Evolutionary conservation across 2,113 vertebrate genomes (phyloP).

Genomic region (Miniopterus natalensis): DNA sequence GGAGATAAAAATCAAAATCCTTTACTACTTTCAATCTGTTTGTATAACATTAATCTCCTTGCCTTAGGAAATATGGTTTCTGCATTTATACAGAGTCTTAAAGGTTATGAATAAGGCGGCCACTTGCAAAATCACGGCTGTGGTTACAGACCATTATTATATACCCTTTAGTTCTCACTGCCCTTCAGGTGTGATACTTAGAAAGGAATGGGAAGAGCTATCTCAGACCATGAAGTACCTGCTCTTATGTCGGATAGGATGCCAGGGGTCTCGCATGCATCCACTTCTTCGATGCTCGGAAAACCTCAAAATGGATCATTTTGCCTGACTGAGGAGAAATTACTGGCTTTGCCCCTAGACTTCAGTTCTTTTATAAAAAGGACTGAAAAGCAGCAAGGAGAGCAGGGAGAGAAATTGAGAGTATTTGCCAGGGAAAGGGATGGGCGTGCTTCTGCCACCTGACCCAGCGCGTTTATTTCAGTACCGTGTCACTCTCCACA

Average conservation of each 20-base stretch:
- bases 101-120: neutral
- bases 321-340: neutral
- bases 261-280: neutral
- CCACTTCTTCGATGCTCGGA: neutral
- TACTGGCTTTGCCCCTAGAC: neutral
- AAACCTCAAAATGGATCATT: neutral
- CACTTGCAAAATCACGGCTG: neutral
- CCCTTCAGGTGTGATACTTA: neutral
- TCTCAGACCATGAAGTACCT: neutral
- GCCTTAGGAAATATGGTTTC: neutral
- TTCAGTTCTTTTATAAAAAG: neutral
- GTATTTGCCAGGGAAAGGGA: neutral
- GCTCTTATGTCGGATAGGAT: neutral
- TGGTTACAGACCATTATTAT: neutral
- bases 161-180: neutral
- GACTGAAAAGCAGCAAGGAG: neutral
- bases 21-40: neutral
- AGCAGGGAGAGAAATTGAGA: neutral
- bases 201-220: neutral
- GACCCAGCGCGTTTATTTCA: neutral
- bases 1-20: neutral
- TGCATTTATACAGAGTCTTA: neutral
- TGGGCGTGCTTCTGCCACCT: neutral
- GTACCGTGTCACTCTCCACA: neutral
- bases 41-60: neutral